Conservation (phyloP, 2,888 invertebrate genomes). For the Microctonus brassicae region DNA sequence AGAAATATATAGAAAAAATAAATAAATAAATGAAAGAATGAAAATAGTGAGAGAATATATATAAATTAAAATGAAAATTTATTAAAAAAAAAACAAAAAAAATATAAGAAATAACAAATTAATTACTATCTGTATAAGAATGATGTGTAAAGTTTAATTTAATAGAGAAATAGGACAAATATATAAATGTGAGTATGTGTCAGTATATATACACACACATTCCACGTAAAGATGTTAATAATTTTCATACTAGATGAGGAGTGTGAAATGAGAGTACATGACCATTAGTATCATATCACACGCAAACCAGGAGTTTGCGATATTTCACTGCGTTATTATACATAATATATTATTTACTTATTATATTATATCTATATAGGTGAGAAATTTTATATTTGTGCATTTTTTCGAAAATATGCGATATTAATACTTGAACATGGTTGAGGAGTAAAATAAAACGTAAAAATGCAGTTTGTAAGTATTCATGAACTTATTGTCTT, state of each 20-base stretch:
- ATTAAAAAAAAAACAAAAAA: background rate
- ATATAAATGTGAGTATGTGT: conserved; percentile 11
- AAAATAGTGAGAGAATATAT: background rate
- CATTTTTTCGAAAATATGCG: conserved; percentile 32
- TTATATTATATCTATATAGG: conserved; percentile 41
- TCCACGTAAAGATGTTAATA: conserved; percentile 47
- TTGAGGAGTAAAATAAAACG: conserved; percentile 36
- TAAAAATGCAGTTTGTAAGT: background rate
- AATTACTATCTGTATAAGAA: background rate
- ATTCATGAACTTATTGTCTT: background rate
- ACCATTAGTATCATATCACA: conserved; percentile 59
- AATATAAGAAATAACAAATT: background rate
- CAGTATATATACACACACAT: conserved; percentile 23
- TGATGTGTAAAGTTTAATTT: background rate
- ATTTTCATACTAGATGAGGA: conserved; percentile 52
- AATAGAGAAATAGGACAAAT: background rate
- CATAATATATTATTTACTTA: conserved; percentile 16
- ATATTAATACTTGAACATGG: conserved; percentile 16
- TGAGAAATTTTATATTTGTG: conserved; percentile 52
- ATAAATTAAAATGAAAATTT: background rate
- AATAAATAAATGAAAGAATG: background rate
- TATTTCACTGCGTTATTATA: conserved; percentile 45
- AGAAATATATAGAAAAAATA: background rate
- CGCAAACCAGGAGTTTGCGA: conserved; percentile 41
- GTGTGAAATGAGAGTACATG: conserved; percentile 43